Percentiles rank a stretch among this genome's conserved stretches.
These are phyloP conservation scores for Drosophila kokeensis DNA, from an alignment of 2,888 invertebrate species.

Conservation along the genomic window DNA sequence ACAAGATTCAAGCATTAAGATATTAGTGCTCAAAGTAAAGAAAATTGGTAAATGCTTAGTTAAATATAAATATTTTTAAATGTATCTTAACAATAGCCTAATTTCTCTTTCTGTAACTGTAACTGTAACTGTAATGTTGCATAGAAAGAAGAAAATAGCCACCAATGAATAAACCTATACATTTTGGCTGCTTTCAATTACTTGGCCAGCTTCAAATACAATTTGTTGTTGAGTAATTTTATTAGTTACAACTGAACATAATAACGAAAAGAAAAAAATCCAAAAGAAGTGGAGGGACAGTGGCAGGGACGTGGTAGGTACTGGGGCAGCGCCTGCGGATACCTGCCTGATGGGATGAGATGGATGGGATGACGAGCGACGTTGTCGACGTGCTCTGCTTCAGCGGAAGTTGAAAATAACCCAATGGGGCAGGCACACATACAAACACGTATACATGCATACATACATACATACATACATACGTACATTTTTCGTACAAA, in stretches of 20 bases:
- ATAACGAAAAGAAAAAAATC: background rate
- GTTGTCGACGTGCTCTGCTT: constrained; percentile 18
- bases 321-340: constrained; percentile 5
- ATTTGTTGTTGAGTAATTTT: constrained; percentile 66
- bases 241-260: constrained; percentile 60
- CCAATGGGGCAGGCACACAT: constrained; percentile 60
- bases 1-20: background rate
- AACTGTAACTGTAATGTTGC: background rate
- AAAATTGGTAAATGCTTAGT: background rate
- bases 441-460: constrained; percentile 8
- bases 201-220: constrained; percentile 41
- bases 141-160: background rate
- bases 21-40: background rate
- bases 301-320: background rate
- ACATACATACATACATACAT: background rate
- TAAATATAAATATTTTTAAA: background rate
- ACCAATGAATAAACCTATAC: constrained; percentile 10
- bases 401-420: constrained; percentile 72
- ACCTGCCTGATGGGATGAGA: constrained; percentile 1
- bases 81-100: background rate
- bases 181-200: constrained; percentile 19
- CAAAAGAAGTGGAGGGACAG: background rate
- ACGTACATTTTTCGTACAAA: constrained; percentile 47
- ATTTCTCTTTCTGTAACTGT: background rate
- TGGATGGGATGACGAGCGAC: constrained; percentile 30